phyloP scores from a whole-genome alignment of 2,888 invertebrate genomes.

The Myopa testacea region DNA sequence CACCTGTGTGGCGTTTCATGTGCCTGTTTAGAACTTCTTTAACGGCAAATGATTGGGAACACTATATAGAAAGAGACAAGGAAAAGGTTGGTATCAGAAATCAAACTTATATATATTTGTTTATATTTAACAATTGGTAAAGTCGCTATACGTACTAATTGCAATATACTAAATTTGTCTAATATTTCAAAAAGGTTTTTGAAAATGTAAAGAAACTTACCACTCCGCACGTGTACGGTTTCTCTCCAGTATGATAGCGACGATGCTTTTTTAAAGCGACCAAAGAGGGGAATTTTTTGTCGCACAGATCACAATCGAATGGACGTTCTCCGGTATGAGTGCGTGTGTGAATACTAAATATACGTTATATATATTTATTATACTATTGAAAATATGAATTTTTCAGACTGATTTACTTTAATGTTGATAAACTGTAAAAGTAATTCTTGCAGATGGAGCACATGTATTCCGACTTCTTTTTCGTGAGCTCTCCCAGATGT shows the following conservation, averaged over 20 bases:
- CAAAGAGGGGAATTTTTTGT: constrained; percentile 76
- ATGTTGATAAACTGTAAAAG: constrained; percentile 74
- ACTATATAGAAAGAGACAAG: constrained; percentile 70
- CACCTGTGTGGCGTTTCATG: constrained; percentile 74
- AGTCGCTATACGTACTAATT: too few species aligned
- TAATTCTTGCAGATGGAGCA: constrained; percentile 77
- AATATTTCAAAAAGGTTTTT: too few species aligned
- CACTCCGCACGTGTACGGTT: constrained; percentile 76
- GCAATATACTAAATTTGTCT: too few species aligned
- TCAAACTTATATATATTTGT: too few species aligned
- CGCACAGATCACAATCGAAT: constrained; percentile 80
- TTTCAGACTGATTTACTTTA: constrained; percentile 64
- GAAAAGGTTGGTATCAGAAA: too few species aligned
- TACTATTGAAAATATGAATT: background rate
- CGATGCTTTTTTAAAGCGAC: constrained; percentile 83
- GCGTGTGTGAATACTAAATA: constrained; percentile 73
- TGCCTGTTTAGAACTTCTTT: constrained; percentile 86
- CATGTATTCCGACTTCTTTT: constrained; percentile 71
- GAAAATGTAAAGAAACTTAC: constrained; percentile 62
- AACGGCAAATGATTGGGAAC: constrained; percentile 81
- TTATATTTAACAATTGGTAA: too few species aligned
- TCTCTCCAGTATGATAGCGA: constrained; percentile 73
- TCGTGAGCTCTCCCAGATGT: constrained; percentile 74
- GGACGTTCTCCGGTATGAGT: constrained; percentile 77
- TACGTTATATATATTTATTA: background rate